Base-by-base conservation (phyloP, 2,797 vertebrate genomes). In the Silurus aristotelis region DNA sequence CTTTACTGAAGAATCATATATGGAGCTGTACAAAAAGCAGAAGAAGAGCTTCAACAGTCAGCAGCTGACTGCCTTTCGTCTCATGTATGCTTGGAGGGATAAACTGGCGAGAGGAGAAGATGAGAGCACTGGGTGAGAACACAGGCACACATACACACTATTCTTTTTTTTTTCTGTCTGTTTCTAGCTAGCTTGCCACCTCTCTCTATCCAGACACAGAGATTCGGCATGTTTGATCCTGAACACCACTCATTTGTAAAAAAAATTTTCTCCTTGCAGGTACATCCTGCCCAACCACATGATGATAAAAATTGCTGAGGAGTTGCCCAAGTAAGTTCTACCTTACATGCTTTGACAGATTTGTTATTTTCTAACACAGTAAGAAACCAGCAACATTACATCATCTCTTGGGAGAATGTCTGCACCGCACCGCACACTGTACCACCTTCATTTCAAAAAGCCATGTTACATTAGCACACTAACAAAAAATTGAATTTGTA, bases 241-340 rank as follows among this genome's bases (percentile, higher is more conserved):
- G 4, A 43, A 22, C n/a, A 15, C n/a, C 5, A 17, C 5, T 66
- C 15, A 20, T 67, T 66, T 58, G 2, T 0, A 38, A 38, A 38
- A 38, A 75, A 66, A 20, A 31, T 38, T 0, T 38, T 38, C 38
- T 38, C 83, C 20, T 92, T 91, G 52, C 90, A 99, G 98, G 80
- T 99, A 97, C 0, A 89, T 98, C 52, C 92, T 99, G 9, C 98
- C 98, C 48, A 98, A 97, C 89, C 98, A 99, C 73, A 99, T 99
- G 98, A 93, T 99, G 91, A 92, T 93, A 81, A 99, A 99, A 94
- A 97, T 99, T 63, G 93, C 97, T 0, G 98, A 99, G 84, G 96
- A 97, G 82, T 94, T 99, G 87, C 98, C 98, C 9, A 98, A 96
- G 98, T 99, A 95, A 96, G 97, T 94, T 70, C 10, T 13, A 13